These are phyloP conservation scores for Anodontia alba DNA, from an alignment of 2,888 invertebrate genomes.

Conservation along the genomic window DNA sequence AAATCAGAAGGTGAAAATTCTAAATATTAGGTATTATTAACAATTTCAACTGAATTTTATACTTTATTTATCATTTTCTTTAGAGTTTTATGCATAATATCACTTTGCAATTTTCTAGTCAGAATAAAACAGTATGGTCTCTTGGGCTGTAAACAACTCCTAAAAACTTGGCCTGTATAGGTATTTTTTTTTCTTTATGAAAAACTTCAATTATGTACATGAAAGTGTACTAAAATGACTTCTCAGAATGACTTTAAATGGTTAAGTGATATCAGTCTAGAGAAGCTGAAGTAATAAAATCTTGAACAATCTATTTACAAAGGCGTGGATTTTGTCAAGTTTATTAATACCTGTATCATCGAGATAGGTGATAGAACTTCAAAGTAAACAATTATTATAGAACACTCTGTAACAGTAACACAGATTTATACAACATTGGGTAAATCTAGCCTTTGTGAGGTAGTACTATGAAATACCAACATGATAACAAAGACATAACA, in stretches of 20 bases:
- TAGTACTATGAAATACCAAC: background rate
- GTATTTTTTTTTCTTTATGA: no score
- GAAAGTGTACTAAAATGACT: background rate
- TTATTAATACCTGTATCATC: conserved; percentile 4
- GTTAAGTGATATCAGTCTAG: conserved; percentile 1
- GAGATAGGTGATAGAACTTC: conserved; percentile 6
- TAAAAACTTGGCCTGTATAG: no score
- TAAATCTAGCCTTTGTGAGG: background rate
- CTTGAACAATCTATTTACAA: conserved; percentile 16
- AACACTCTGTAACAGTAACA: background rate
- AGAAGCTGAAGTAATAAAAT: background rate
- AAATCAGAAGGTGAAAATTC: no score
- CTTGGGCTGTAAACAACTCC: no score
- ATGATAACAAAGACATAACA: background rate
- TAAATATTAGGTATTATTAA: no score
- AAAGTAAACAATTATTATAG: background rate
- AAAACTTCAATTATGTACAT: no score
- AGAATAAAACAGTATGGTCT: no score
- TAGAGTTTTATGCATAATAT: no score
- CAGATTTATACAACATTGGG: background rate
- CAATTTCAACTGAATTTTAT: no score
- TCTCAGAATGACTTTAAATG: background rate
- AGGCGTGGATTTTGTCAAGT: conserved; percentile 17
- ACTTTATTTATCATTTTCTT: no score
- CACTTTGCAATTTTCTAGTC: no score